phyloP scores from a whole-genome alignment of 30 jellyfish, hydroid and myxozoan species.

The Turritopsis dohrnii region DNA sequence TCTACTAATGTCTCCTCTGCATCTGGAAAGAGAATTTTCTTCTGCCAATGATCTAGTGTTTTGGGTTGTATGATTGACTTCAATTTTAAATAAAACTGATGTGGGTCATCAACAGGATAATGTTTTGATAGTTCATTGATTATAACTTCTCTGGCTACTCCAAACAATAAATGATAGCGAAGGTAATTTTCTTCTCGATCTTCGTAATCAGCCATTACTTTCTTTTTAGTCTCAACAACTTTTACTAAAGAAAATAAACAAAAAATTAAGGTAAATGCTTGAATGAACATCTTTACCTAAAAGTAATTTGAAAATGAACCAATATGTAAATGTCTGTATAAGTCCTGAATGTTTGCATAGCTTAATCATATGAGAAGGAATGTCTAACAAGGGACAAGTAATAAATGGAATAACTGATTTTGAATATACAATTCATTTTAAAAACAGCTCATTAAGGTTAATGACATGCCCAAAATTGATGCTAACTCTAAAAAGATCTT shows the following conservation, averaged over 20 bases:
- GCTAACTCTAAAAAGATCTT: too few relatives aligned
- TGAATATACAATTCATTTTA: too few relatives aligned
- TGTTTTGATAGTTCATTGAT: background rate
- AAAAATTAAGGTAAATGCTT: too few relatives aligned
- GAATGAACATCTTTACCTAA: too few relatives aligned
- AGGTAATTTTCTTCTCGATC: background rate
- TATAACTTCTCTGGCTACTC: background rate
- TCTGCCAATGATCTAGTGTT: background rate
- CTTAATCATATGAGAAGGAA: too few relatives aligned
- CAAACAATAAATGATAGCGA: background rate
- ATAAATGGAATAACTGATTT: too few relatives aligned
- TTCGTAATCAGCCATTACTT: background rate
- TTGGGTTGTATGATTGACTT: background rate
- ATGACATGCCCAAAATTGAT: too few relatives aligned
- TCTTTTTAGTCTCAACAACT: background rate
- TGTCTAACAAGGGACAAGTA: too few relatives aligned
- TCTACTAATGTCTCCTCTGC: background rate
- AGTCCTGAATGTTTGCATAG: too few relatives aligned
- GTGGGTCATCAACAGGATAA: background rate
- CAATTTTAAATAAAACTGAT: background rate
- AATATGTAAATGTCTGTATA: too few relatives aligned
- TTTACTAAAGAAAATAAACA: background rate
- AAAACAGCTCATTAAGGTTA: too few relatives aligned
- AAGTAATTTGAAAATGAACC: too few relatives aligned
- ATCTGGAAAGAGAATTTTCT: background rate